Percentiles rank a stretch among this genome's conserved stretches.
These are phyloP conservation scores for Hestina assimilis DNA, from an alignment of 1,140 invertebrate genomes.

Conservation along the genomic window DNA sequence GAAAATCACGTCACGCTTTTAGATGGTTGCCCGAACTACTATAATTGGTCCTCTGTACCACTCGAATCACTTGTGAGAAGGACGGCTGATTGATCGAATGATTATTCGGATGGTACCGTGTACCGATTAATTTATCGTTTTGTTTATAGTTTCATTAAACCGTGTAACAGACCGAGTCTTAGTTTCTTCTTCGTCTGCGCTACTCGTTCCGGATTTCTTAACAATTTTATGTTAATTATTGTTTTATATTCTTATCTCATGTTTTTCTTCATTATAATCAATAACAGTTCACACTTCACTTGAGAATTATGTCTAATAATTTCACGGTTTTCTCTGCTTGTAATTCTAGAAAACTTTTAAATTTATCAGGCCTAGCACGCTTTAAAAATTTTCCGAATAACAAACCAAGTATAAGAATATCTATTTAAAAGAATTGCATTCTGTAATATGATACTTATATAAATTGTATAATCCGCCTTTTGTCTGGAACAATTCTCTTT, in stretches of 20 bases:
- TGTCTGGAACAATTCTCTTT: too few relatives aligned
- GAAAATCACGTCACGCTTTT: conserved; percentile 39
- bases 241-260: conserved; percentile 16
- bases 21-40: conserved; percentile 19
- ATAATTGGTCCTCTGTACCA: conserved; percentile 27
- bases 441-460: too few relatives aligned
- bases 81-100: conserved; percentile 32
- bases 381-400: too few relatives aligned
- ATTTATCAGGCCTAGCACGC: too few relatives aligned
- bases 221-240: conserved; percentile 22
- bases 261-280: conserved; percentile 22
- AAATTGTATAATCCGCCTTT: too few relatives aligned
- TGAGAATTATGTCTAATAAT: conserved; percentile 20
- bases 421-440: too few relatives aligned
- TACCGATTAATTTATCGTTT: conserved; percentile 39
- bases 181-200: conserved; percentile 26
- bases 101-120: conserved; percentile 33
- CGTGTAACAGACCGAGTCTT: conserved; percentile 33
- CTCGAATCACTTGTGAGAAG: conserved; percentile 7
- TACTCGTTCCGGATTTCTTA: conserved; percentile 20
- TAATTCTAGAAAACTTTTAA: not conserved
- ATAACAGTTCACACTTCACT: conserved; percentile 24
- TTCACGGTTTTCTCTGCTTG: conserved; percentile 10
- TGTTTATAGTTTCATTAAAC: conserved; percentile 41
- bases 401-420: too few relatives aligned